phyloP scores from a whole-genome alignment of 1,140 invertebrate species.

The Hormaphis cornu region DNA sequence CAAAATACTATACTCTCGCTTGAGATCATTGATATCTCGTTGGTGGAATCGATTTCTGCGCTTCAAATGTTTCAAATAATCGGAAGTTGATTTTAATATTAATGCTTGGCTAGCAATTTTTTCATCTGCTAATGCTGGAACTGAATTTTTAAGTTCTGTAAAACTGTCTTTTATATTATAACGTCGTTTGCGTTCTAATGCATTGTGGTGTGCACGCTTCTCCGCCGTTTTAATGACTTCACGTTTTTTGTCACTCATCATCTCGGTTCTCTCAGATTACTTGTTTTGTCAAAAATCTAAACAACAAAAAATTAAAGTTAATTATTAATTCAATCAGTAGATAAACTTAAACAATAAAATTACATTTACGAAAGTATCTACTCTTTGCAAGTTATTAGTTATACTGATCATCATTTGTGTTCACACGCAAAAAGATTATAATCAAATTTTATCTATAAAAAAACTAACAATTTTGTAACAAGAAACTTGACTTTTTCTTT shows the following conservation, averaged over 20 bases:
- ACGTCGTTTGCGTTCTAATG: conserved; percentile 84
- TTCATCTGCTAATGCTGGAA: conserved; percentile 85
- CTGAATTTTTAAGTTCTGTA: conserved; percentile 81
- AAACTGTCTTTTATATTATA: conserved; percentile 99
- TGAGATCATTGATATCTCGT: conserved; percentile 90
- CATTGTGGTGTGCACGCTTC: conserved; percentile 96
- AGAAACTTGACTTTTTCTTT: too few species aligned
- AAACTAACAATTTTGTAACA: too few species aligned
- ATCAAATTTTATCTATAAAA: too few species aligned
- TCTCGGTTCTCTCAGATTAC: not conserved
- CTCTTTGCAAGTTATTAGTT: too few species aligned
- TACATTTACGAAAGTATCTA: too few species aligned
- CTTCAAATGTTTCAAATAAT: conserved; percentile 92
- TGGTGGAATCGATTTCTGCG: conserved; percentile 85
- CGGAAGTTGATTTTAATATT: conserved; percentile 94
- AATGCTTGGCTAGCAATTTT: conserved; percentile 95
- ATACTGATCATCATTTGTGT: too few species aligned
- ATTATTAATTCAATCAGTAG: not conserved
- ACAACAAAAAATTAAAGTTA: not conserved
- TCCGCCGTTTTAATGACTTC: conserved; percentile 55
- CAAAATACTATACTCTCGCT: conserved; percentile 75
- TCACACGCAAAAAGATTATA: too few species aligned
- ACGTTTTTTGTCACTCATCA: conserved; percentile 35
- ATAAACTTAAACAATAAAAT: too few species aligned
- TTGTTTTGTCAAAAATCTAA: not conserved